phyloP scores from a whole-genome alignment of 2,113 vertebrate genomes.

The Empidonax alnorum region DNA sequence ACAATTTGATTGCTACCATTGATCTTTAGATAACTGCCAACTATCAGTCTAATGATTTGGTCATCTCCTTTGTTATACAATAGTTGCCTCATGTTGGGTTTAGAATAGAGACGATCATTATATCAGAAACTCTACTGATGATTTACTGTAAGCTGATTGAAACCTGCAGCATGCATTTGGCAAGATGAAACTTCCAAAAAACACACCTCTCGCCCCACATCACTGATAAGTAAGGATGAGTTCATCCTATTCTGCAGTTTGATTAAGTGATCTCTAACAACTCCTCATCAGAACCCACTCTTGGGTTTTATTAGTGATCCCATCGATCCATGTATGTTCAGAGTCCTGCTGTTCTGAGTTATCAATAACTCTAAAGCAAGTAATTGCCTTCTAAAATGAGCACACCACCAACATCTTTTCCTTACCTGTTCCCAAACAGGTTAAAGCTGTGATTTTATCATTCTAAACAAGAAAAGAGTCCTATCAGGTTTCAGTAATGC shows the following conservation, averaged over 20 bases:
- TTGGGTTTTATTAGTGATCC: background rate
- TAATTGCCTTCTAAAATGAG: background rate
- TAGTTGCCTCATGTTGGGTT: background rate
- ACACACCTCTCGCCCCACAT: background rate
- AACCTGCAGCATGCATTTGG: background rate
- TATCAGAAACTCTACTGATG: background rate
- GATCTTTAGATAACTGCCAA: constrained; percentile 1
- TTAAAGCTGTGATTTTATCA: background rate
- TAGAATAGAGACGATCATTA: background rate
- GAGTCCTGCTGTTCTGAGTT: constrained; percentile 12
- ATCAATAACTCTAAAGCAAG: background rate
- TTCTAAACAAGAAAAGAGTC: background rate
- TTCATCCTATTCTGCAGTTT: background rate
- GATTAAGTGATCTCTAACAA: background rate
- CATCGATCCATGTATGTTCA: background rate
- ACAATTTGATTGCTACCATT: background rate
- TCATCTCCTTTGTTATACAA: background rate
- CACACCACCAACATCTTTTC: background rate
- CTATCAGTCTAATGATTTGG: background rate
- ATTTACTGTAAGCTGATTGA: background rate
- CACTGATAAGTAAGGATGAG: background rate
- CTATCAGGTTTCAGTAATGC: background rate
- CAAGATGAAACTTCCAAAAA: background rate
- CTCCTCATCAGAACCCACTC: background rate
- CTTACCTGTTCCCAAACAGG: background rate